Evolutionary conservation across 2,113 vertebrate genomes (phyloP), one percentile per base, ranked within the genome.

Genomic region (Leucoraja erinaceus): DNA sequence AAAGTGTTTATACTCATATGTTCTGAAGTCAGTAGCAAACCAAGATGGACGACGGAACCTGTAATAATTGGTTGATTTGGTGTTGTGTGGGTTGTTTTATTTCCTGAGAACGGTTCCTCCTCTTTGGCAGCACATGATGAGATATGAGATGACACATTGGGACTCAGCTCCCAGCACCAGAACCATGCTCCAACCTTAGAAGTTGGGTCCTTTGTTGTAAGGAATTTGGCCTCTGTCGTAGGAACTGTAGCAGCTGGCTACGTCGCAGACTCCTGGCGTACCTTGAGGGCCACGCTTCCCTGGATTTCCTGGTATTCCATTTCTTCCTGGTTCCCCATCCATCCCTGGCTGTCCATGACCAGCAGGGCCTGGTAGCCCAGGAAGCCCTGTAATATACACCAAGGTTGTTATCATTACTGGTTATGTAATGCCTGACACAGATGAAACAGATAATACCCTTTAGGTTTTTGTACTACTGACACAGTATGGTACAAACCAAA

Each of bases 171-270:
- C 14, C 70, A 72, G 70, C 70, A 72, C 18, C 70, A 22, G 38
- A 72, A 18, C 70, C 14, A 72, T 22, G 5, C 70, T 20, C 14
- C 70, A 72, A 2, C 79, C 54, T 96, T 94, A 97, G 94, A 96
- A 94, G 86, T 96, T 95, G 20, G 96, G 97, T 92, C 97, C 97
- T 95, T 97, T 97, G 94, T 95, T 97, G 94, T 96, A 97, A 90
- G 95, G 95, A 93, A 96, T 94, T 5, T 95, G 95, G 93, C 96
- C 96, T 94, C 94, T 94, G 93, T 95, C 94, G 94, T 96, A 97
- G 76, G 94, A 95, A 93, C 96, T 96, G 93, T 97, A 97, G 93
- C 97, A 97, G 93, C 95, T 94, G 75, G 97, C 96, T 31, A 95
- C 79, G 78, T 97, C 97, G 83, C 97, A 97, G 93, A 96, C 93